These are phyloP conservation scores for Neoascia interrupta DNA, from an alignment of 2,888 invertebrate genomes.

Conservation along the genomic window DNA sequence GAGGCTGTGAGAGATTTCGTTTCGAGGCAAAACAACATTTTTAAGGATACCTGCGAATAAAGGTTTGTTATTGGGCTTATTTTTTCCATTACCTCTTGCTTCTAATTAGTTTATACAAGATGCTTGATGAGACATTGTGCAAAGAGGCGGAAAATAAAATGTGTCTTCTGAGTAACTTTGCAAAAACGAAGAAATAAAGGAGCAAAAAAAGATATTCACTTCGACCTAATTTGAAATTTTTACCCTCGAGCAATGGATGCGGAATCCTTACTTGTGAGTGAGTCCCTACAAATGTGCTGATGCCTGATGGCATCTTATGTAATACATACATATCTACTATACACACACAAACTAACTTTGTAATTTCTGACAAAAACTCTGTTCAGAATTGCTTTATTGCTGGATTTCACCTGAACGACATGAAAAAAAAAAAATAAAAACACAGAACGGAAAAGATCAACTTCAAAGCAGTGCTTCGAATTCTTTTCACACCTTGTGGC, in stretches of 20 bases:
- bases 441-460: too few species aligned
- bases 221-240: conserved; percentile 9
- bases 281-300: too few species aligned
- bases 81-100: background rate
- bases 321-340: background rate
- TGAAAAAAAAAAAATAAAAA: background rate
- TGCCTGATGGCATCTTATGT: too few species aligned
- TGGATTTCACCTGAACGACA: background rate
- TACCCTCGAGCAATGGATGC: background rate
- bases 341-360: background rate
- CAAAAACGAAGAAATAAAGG: too few species aligned
- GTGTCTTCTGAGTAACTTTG: too few species aligned
- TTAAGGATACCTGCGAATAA: conserved; percentile 46
- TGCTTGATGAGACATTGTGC: background rate
- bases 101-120: background rate
- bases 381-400: too few species aligned
- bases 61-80: conserved; percentile 27
- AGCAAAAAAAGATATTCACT: background rate
- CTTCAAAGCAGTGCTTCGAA: conserved; percentile 22
- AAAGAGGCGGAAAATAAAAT: background rate
- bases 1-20: background rate
- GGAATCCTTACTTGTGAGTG: background rate
- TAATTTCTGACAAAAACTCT: background rate
- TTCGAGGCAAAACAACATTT: background rate
- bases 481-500: conserved; percentile 19